A percentile compares a stretch with the other conserved stretches of the same genome.
phyloP scores from a whole-genome alignment of 1,140 invertebrate species.

The Hyphantria cunea region DNA sequence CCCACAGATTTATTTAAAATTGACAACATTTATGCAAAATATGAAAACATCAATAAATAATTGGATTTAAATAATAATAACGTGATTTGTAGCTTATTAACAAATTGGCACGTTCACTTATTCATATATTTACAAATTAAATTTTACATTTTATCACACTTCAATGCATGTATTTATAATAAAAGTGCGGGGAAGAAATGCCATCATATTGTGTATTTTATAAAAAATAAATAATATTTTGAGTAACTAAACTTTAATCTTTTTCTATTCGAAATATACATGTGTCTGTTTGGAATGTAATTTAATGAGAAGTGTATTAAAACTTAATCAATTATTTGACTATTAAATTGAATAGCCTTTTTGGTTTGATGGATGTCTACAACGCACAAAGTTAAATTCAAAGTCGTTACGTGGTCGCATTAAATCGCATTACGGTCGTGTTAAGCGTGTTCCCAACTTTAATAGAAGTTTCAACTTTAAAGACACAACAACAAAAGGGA shows the following conservation, averaged over 20 bases:
- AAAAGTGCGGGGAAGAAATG: slow-evolving; percentile 1
- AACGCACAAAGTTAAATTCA: slow-evolving; percentile 7
- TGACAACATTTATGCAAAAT: slow-evolving; percentile 34
- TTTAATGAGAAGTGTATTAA: too few relatives aligned
- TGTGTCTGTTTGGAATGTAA: neutral
- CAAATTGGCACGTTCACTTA: slow-evolving; percentile 29
- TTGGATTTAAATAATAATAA: slow-evolving; percentile 19
- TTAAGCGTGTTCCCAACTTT: slow-evolving; percentile 1
- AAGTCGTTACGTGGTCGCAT: slow-evolving; percentile 9
- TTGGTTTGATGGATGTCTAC: neutral
- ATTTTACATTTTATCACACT: slow-evolving; percentile 5
- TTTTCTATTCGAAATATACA: too few relatives aligned
- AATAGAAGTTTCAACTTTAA: slow-evolving; percentile 10
- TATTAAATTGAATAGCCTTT: neutral
- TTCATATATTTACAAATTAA: slow-evolving; percentile 26
- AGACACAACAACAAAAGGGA: slow-evolving; percentile 11
- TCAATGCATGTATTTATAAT: neutral
- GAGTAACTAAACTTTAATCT: too few relatives aligned
- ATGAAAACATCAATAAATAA: slow-evolving; percentile 22
- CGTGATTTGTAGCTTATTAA: slow-evolving; percentile 26
- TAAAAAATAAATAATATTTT: too few relatives aligned
- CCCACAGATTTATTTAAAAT: slow-evolving; percentile 17
- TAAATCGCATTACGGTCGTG: slow-evolving; percentile 6
- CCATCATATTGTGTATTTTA: too few relatives aligned
- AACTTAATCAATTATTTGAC: too few relatives aligned